Percentiles rank a stretch among this genome's conserved stretches.
Evolutionary conservation across 2,113 vertebrate species (phyloP).

Genomic region (Pachypanchax playfairii): DNA sequence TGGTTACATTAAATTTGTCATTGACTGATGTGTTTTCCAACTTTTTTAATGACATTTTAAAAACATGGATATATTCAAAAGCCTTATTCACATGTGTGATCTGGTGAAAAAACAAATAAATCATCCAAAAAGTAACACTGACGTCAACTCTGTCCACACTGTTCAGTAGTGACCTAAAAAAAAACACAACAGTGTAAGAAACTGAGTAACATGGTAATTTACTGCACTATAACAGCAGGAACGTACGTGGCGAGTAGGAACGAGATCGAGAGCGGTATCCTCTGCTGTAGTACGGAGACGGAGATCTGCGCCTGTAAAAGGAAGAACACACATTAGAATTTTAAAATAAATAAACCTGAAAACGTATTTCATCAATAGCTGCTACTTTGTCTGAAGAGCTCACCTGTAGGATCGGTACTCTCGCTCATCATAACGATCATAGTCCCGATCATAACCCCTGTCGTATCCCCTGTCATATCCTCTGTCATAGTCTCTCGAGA

Average conservation of each 20-base stretch:
- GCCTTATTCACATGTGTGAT: slow-evolving; percentile 1
- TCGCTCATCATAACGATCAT: slow-evolving; percentile 88
- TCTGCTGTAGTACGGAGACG: slow-evolving; percentile 91
- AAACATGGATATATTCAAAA: slow-evolving; percentile 26
- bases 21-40: not conserved
- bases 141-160: slow-evolving; percentile 1
- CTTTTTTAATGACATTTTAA: not conserved
- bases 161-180: slow-evolving; percentile 69
- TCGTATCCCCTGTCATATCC: slow-evolving; percentile 89
- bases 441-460: slow-evolving; percentile 76
- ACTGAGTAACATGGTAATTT: not conserved
- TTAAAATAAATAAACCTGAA: too few relatives aligned
- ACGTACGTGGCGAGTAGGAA: slow-evolving; percentile 94
- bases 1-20: not conserved
- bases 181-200: not conserved
- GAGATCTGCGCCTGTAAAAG: slow-evolving; percentile 85
- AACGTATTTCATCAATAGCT: too few relatives aligned
- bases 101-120: slow-evolving; percentile 24
- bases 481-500: slow-evolving; percentile 79
- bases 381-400: too few relatives aligned
- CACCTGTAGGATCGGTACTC: slow-evolving; percentile 92
- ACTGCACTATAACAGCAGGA: not conserved
- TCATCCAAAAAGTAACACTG: slow-evolving; percentile 27
- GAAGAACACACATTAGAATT: not conserved
- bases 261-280: slow-evolving; percentile 91